Evolutionary conservation across 2,888 invertebrate genomes (phyloP).

Genomic region (Drosophila maculinotata): DNA sequence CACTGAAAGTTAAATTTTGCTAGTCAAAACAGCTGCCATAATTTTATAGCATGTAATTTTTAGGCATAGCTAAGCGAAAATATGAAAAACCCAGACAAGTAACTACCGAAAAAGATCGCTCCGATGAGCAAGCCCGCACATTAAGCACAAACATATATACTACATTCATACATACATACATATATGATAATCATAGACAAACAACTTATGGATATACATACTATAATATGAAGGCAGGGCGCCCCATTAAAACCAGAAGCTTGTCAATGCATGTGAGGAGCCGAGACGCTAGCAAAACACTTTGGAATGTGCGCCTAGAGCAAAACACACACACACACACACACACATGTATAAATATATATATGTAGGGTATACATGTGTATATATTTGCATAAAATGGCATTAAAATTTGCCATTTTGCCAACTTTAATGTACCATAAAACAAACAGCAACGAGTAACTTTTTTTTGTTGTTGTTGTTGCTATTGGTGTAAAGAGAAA

Average conservation of each 20-base stretch:
- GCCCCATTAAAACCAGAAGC: slow-evolving; percentile 48
- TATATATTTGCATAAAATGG: slow-evolving; percentile 71
- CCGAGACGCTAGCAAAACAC: slow-evolving; percentile 27
- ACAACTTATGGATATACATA: slow-evolving; percentile 10
- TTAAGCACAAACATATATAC: slow-evolving; percentile 13
- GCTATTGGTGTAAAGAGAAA: slow-evolving; percentile 42
- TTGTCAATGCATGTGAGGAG: slow-evolving; percentile 53
- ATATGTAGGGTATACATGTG: background rate
- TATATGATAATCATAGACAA: slow-evolving; percentile 26
- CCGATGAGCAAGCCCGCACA: slow-evolving; percentile 23
- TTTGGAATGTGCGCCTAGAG: slow-evolving; percentile 54
- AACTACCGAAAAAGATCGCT: slow-evolving; percentile 20
- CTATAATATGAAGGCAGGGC: slow-evolving; percentile 6
- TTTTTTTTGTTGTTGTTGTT: slow-evolving; percentile 44
- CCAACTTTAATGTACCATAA: slow-evolving; percentile 78
- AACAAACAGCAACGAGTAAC: slow-evolving; percentile 55
- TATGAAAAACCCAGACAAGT: background rate
- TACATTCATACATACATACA: background rate
- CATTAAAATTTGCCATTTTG: slow-evolving; percentile 76
- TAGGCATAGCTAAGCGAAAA: slow-evolving; percentile 7
- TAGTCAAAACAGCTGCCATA: background rate
- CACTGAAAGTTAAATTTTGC: background rate
- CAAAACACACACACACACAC: slow-evolving; percentile 14
- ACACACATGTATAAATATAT: slow-evolving; percentile 5
- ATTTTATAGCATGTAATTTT: slow-evolving; percentile 25